Evolutionary conservation across 2,888 invertebrate species (phyloP).

Genomic region (Seira sanloemensis): DNA sequence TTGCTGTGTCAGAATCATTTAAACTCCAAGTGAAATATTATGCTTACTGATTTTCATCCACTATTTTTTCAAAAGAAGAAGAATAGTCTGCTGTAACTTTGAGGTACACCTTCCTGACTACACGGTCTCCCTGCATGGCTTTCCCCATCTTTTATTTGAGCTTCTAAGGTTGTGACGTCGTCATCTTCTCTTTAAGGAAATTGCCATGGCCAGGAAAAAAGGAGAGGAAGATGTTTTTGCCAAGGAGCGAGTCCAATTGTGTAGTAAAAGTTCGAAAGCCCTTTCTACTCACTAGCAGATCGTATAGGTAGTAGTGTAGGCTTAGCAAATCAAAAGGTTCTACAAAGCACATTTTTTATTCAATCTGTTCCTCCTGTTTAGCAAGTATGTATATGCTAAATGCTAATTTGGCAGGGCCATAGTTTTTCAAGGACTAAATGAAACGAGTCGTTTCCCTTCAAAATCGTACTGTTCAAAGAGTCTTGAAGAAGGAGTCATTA

Average conservation of each 20-base stretch:
- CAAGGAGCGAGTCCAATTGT: not conserved
- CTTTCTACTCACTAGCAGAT: not conserved
- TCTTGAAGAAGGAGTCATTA: conserved; percentile 6
- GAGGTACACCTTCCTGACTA: not conserved
- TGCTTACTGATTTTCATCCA: not conserved
- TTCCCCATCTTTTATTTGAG: conserved; percentile 13
- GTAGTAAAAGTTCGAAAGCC: not conserved
- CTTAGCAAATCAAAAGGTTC: not conserved
- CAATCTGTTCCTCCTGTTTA: not conserved
- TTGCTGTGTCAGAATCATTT: conserved; percentile 33
- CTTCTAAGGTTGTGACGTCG: not conserved
- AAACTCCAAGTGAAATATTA: not conserved
- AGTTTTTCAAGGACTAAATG: not conserved
- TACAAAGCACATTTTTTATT: not conserved
- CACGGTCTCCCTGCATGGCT: conserved; percentile 2
- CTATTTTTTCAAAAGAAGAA: not conserved
- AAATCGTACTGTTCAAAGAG: not conserved
- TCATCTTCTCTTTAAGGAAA: conserved; percentile 8
- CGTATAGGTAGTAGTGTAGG: not conserved
- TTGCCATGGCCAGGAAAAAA: conserved; percentile 9
- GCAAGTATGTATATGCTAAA: not conserved
- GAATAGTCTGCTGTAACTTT: not conserved
- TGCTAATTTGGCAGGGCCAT: not conserved
- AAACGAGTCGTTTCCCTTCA: not conserved
- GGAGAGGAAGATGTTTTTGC: not conserved